Evolutionary conservation across 1,140 invertebrate genomes (phyloP), one percentile per base, ranked within the genome.

Genomic region (Drosophila murphyi): DNA sequence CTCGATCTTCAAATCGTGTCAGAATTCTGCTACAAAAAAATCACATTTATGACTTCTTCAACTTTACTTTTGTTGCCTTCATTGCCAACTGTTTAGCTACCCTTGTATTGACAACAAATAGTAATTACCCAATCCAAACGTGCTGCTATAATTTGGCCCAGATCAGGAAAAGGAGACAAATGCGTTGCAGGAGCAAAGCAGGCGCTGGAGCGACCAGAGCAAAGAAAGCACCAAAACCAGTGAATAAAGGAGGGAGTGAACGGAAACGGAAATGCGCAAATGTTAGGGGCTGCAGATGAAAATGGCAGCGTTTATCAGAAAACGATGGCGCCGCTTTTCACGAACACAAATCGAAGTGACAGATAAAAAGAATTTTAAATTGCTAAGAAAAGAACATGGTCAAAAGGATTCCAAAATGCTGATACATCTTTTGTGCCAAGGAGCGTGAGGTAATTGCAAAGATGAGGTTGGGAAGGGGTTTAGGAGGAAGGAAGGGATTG

Each of bases 191-290:
- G 7, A 45, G 41, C 56, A 41, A 39, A 59, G 7, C 35, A n/a
- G 37, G 8, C 28, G 35, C 51, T 12, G 39, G 32, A 12, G 50
- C 10, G 34, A 48, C 35, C 60, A 32, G 31, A 48, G 61, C 60
- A 64, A 50, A 31, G 48, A 31, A 8, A 50, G 65, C 71, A 54
- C 82, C 83, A 79, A 86, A 82, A 72, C 70, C 37, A 37, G 55
- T 10, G 31, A 59, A 51, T 31, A 41, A 41, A 48, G 28, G 63
- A 75, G 50, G 62, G 43, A 48, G 37, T 59, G 47, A 70, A 48
- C 82, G 82, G 82, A 88, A 87, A 64, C 82, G 82, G 82, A 87
- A 87, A 87, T 88, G 82, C 83, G 83, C 68, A 88, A 87, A 88
- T 86, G 78, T 64, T 78, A 80, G 56, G 52, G 61, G 51, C 65